A percentile compares a stretch with the other conserved stretches of the same genome.
Conservation (phyloP, 1,140 invertebrate species). For the Drosophila cardini region DNA sequence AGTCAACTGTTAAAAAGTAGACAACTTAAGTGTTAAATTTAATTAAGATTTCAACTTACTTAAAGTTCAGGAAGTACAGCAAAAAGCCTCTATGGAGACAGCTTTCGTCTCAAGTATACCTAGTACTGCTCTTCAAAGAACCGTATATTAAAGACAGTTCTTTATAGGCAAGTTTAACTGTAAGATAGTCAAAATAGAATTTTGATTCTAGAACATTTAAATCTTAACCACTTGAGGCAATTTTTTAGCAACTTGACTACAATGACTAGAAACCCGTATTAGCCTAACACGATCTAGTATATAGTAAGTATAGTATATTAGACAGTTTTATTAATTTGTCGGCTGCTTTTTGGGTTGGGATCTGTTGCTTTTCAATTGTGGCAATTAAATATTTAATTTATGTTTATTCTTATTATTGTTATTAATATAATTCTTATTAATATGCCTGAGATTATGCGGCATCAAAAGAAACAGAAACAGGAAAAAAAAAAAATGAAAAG, state of each 20-base stretch:
- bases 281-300: constrained; percentile 10
- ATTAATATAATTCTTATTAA: constrained; percentile 12
- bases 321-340: constrained; percentile 19
- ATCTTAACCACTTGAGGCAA: constrained; percentile 11
- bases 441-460: constrained; percentile 2
- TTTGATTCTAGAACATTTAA: not conserved
- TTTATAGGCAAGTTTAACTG: not conserved
- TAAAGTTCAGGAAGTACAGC: not conserved
- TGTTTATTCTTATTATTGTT: constrained; percentile 13
- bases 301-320: not conserved
- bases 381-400: constrained; percentile 18
- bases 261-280: not conserved
- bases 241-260: not conserved
- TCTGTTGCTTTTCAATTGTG: constrained; percentile 12
- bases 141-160: not conserved
- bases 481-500: not conserved
- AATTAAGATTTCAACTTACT: not conserved
- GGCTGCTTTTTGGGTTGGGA: not conserved
- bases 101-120: no score
- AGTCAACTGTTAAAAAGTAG: not conserved
- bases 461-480: not conserved
- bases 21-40: not conserved
- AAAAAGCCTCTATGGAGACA: not conserved
- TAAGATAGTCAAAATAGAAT: not conserved
- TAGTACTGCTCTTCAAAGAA: no score